Evolutionary conservation across 2,113 vertebrate genomes (phyloP).

Genomic region (Psilopogon haemacephalus): DNA sequence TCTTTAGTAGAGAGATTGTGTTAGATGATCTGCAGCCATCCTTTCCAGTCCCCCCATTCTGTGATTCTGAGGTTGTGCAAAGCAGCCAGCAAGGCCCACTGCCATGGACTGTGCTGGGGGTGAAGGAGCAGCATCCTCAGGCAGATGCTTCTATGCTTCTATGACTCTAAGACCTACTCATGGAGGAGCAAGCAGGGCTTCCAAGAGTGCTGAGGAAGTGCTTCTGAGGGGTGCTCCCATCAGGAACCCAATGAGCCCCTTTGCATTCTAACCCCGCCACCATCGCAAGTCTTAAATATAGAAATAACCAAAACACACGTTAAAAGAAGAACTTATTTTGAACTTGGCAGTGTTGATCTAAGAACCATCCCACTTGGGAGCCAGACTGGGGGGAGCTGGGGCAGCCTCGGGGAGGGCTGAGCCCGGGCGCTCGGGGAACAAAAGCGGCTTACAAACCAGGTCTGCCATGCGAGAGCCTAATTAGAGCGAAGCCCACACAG

Average conservation of each 20-base stretch:
- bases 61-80: too few relatives aligned
- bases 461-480: slow-evolving; percentile 53
- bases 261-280: not conserved
- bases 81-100: too few relatives aligned
- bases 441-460: slow-evolving; percentile 59
- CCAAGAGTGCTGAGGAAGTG: not conserved
- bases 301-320: slow-evolving; percentile 2
- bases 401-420: not conserved
- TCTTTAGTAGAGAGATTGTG: too few relatives aligned
- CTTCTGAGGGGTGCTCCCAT: not conserved
- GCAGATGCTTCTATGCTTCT: too few relatives aligned
- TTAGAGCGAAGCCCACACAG: slow-evolving; percentile 59
- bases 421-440: slow-evolving; percentile 12
- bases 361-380: not conserved
- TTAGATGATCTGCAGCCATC: too few relatives aligned
- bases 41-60: too few relatives aligned
- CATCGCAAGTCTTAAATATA: not conserved
- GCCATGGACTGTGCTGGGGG: too few relatives aligned
- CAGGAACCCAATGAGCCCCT: not conserved
- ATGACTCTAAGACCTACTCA: not conserved
- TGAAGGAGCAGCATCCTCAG: too few relatives aligned
- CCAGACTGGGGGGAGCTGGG: accelerated
- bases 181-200: not conserved
- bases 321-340: slow-evolving; percentile 15
- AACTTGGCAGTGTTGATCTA: not conserved